Conservation (phyloP, 2,888 invertebrate species). For the Cetonia aurata region DNA sequence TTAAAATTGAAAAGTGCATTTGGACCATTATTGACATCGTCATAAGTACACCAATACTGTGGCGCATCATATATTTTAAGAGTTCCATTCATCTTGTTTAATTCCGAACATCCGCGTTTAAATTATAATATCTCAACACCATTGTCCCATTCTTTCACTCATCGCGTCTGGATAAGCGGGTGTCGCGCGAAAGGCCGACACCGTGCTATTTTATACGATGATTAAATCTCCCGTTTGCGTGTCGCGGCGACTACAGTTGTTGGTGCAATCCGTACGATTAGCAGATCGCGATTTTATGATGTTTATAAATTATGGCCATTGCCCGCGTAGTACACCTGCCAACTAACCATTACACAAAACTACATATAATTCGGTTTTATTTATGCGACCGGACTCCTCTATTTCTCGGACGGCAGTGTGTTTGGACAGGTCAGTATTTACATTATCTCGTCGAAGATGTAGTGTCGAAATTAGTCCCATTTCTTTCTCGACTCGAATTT, state of each 20-base stretch:
- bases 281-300: slow-evolving; percentile 41
- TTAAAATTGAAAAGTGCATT: no score
- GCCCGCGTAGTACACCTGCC: slow-evolving; percentile 40
- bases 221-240: slow-evolving; percentile 35
- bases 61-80: no score
- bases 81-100: no score
- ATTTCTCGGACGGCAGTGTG: slow-evolving; percentile 28
- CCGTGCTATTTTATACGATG: slow-evolving; percentile 29
- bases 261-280: slow-evolving; percentile 37
- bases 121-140: no score
- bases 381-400: slow-evolving; percentile 37
- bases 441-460: slow-evolving; percentile 35
- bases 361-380: slow-evolving; percentile 41
- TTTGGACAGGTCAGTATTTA: slow-evolving; percentile 41
- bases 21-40: no score
- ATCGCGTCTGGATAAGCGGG: no score
- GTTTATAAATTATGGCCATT: slow-evolving; percentile 42
- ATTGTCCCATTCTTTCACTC: no score
- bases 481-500: slow-evolving; percentile 20
- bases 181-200: neutral
- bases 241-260: slow-evolving; percentile 10
- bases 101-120: no score
- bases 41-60: no score
- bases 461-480: slow-evolving; percentile 37
- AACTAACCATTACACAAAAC: slow-evolving; percentile 40